Percentiles rank a stretch among this genome's conserved stretches.
These are phyloP conservation scores for Sylvietta virens DNA, from an alignment of 2,113 vertebrate genomes.

Conservation along the genomic window DNA sequence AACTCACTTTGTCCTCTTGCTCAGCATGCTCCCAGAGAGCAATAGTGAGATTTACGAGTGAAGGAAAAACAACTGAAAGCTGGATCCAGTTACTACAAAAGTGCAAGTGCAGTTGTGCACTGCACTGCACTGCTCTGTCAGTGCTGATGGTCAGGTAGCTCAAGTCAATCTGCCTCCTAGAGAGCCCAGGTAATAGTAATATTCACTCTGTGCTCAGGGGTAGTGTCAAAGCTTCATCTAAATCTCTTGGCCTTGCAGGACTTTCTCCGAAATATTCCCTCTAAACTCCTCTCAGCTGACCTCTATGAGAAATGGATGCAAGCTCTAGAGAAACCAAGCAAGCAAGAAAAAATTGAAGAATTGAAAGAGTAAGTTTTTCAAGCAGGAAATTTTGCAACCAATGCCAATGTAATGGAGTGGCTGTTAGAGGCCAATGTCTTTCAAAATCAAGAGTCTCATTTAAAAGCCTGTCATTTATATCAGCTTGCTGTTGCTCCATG, in stretches of 20 bases:
- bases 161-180: neutral
- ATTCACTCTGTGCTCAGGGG: neutral
- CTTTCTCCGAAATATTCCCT: conserved; percentile 89
- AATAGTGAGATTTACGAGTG: neutral
- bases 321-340: conserved; percentile 73
- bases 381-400: conserved; percentile 60
- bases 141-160: neutral
- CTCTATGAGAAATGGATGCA: conserved; percentile 84
- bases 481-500: neutral
- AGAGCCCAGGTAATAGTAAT: neutral
- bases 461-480: neutral
- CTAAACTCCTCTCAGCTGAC: conserved; percentile 81
- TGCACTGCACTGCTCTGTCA: neutral
- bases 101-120: neutral
- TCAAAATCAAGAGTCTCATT: neutral
- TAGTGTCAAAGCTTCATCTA: neutral
- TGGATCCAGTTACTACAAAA: neutral
- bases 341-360: conserved; percentile 71
- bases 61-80: neutral
- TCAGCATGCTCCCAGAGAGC: neutral
- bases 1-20: neutral
- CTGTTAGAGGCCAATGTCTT: neutral
- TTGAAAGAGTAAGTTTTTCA: conserved; percentile 79
- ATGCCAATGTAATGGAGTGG: neutral
- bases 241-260: conserved; percentile 71